phyloP scores from a whole-genome alignment of 1,140 invertebrate genomes.

The Antheraea mylitta region DNA sequence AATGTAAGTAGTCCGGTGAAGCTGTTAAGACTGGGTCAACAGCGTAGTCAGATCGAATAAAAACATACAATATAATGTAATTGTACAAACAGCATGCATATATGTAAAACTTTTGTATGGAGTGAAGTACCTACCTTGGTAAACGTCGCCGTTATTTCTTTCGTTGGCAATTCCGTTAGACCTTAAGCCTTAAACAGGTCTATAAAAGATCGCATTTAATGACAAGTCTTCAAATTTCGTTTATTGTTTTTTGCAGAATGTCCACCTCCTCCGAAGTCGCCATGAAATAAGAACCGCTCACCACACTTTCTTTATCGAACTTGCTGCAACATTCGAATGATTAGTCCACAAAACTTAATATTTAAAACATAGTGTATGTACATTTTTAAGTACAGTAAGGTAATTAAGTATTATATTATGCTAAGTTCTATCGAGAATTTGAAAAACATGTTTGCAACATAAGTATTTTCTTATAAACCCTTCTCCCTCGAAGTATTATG shows the following conservation, averaged over 20 bases:
- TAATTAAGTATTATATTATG: no score
- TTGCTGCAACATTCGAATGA: slow-evolving; percentile 11
- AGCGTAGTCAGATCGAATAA: no score
- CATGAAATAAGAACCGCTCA: slow-evolving; percentile 25
- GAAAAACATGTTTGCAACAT: no score
- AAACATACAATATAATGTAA: no score
- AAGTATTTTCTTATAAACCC: no score
- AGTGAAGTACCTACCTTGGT: background rate
- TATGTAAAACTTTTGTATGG: background rate
- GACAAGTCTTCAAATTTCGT: slow-evolving; percentile 24
- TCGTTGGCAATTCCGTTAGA: slow-evolving; percentile 31
- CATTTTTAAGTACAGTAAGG: background rate
- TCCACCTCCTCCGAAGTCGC: slow-evolving; percentile 64
- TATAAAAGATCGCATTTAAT: slow-evolving; percentile 2
- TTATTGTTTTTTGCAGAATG: slow-evolving; percentile 77
- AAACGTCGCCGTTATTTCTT: slow-evolving; percentile 21
- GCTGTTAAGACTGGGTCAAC: no score
- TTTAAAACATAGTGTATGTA: background rate
- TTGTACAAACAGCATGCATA: no score
- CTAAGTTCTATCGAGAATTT: no score
- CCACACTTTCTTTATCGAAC: background rate
- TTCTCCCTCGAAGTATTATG: no score
- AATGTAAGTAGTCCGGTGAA: no score
- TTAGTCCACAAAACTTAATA: background rate
- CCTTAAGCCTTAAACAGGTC: slow-evolving; percentile 26